Evolutionary conservation across 2,797 vertebrate genomes (phyloP), one percentile per base, ranked within the genome.

Genomic region (Glossophaga mutica): DNA sequence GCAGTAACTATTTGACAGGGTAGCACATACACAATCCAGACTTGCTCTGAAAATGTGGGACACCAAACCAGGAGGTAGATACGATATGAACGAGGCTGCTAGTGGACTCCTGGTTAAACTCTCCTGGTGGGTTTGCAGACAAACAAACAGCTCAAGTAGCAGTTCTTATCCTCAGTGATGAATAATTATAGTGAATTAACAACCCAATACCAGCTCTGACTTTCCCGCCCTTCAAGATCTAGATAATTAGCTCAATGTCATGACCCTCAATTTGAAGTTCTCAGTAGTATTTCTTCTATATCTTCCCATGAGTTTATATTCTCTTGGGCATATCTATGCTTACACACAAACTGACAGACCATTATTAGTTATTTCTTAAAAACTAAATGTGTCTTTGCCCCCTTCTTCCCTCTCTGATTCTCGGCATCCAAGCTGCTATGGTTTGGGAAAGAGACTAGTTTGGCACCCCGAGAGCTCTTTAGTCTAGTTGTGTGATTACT

Each of bases 131-230:
- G 26, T 59, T 9, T 76, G 18, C 18, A 78, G 84, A 7, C 9
- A 71, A 52, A 19, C 11, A 70, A 34, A 46, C 70, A n/a, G 26
- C 57, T 39, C 68, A 52, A 74, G 32, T 6, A 34, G 57, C 52
- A 21, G 55, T 9, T 46, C 29, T 67, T 50, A 18, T 32, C 73
- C 62, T 77, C 8, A 2, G 10, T 5, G 81, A 90, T 48, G 79
- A 77, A 78, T 91, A 73, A 93, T 93, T 62, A 73, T 73, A 74
- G 74, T 16, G 5, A 46, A 94, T 94, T 88, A 86, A 89, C 62
- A 77, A 62, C 46, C 52, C 44, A 32, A 78, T 59, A 91, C 37
- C 46, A 78, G 73, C 29, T 77, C 52, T 89, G 87, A 83, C 79
- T 84, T 57, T 65, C 39, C 59, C 22, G 46, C 74, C 84, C 86